These are phyloP conservation scores for Homalodisca vitripennis DNA, from an alignment of 1,140 invertebrate species.

Conservation along the genomic window DNA sequence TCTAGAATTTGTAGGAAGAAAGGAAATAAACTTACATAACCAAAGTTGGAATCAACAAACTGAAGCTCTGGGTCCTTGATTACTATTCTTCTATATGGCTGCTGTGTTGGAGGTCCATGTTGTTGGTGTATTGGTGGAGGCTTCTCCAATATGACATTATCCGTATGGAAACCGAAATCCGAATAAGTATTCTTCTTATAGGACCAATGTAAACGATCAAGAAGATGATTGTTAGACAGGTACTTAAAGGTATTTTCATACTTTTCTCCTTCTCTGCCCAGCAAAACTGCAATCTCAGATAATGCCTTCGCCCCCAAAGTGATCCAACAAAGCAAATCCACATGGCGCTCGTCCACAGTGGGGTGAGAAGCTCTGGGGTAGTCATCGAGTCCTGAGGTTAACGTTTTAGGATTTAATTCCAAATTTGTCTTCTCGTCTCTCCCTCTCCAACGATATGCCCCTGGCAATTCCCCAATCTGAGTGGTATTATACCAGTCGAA, in stretches of 20 bases:
- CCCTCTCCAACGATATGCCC: slow-evolving; percentile 85
- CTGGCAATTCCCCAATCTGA: slow-evolving; percentile 73
- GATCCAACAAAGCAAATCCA: slow-evolving; percentile 98
- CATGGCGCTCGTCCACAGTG: slow-evolving; percentile 82
- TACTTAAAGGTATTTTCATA: slow-evolving; percentile 71
- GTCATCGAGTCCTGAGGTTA: slow-evolving; percentile 97
- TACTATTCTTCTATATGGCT: slow-evolving; percentile 63
- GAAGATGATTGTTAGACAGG: slow-evolving; percentile 72
- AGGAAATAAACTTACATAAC: slow-evolving; percentile 97
- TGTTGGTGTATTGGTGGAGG: slow-evolving; percentile 54
- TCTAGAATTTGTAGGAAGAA: slow-evolving; percentile 83
- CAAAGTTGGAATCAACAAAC: slow-evolving; percentile 82
- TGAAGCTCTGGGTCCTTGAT: slow-evolving; percentile 69
- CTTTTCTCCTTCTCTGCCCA: slow-evolving; percentile 64
- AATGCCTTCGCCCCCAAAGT: slow-evolving; percentile 79
- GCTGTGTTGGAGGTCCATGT: slow-evolving; percentile 49
- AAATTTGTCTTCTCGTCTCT: slow-evolving; percentile 67
- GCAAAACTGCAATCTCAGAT: slow-evolving; percentile 67
- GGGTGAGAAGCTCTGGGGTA: slow-evolving; percentile 97
- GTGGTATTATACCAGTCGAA: slow-evolving; percentile 95
- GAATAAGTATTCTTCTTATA: slow-evolving; percentile 70
- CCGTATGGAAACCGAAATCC: slow-evolving; percentile 91
- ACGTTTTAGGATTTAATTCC: slow-evolving; percentile 95
- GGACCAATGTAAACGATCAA: slow-evolving; percentile 89
- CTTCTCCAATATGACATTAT: slow-evolving; percentile 70